Percentiles rank a stretch among this genome's conserved stretches.
phyloP scores from a whole-genome alignment of 2,113 vertebrate genomes.

The Thalassarche chlororhynchos region DNA sequence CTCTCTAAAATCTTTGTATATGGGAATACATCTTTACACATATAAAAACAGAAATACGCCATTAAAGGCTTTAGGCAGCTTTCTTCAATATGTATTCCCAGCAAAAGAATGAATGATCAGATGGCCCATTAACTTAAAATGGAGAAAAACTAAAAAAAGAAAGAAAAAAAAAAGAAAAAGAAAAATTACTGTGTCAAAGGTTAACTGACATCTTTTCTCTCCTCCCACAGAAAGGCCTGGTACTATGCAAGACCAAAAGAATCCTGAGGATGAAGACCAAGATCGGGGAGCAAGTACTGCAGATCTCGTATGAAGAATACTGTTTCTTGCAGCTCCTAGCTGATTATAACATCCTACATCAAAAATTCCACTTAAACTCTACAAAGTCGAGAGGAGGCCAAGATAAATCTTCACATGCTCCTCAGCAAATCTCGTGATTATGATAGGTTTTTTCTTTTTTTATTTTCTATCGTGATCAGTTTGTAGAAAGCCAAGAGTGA shows the following conservation, averaged over 20 bases:
- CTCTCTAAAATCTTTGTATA: background rate
- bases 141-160: background rate
- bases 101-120: background rate
- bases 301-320: background rate
- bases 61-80: background rate
- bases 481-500: background rate
- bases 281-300: background rate
- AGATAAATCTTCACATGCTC: background rate
- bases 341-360: background rate
- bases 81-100: background rate
- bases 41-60: background rate
- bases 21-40: background rate
- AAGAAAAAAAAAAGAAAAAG: background rate
- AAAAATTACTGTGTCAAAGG: background rate
- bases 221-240: background rate
- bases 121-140: background rate
- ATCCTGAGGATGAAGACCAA: background rate
- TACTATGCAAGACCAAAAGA: background rate
- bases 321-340: background rate
- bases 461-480: background rate
- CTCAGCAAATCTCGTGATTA: background rate
- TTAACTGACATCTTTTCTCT: background rate
- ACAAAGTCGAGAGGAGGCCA: background rate
- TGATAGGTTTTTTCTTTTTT: background rate
- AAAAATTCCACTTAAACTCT: background rate